Percentiles rank a stretch among this genome's conserved stretches.
phyloP scores from a whole-genome alignment of 30 jellyfish, hydroid and myxozoan genomes.

The Aurelia aurita complex sp. Pacific region DNA sequence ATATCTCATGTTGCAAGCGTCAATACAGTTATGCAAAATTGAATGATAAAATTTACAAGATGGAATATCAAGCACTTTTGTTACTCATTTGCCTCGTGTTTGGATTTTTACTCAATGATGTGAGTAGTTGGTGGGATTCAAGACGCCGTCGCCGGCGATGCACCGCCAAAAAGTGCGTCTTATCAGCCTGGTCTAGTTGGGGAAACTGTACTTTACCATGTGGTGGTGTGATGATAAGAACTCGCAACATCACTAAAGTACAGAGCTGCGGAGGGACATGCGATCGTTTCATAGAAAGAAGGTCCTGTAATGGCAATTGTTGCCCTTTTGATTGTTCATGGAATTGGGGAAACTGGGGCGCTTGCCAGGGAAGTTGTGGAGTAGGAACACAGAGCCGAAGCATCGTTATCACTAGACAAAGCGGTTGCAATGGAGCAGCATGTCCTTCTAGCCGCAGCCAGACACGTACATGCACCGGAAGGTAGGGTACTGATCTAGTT shows the following conservation, averaged over 20 bases:
- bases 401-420: conserved; percentile 1
- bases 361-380: conserved; percentile 28
- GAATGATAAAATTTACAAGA: not conserved
- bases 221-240: conserved; percentile 34
- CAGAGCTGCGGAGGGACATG: conserved; percentile 48
- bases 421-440: conserved; percentile 48
- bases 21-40: no score
- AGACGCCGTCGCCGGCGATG: conserved; percentile 46
- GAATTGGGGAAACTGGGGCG: conserved; percentile 40
- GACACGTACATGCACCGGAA: conserved; percentile 30
- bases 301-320: conserved; percentile 6
- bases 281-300: not conserved
- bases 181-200: conserved; percentile 45
- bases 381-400: conserved; percentile 33
- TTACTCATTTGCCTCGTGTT: conserved; percentile 1
- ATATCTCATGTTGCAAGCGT: no score
- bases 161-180: conserved; percentile 11
- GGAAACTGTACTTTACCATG: conserved; percentile 21
- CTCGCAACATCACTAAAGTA: conserved; percentile 15
- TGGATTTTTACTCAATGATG: not conserved
- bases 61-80: not conserved
- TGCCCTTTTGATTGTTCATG: conserved; percentile 43
- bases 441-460: conserved; percentile 26
- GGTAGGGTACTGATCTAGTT: conserved; percentile 24
- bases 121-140: conserved; percentile 23